Base-by-base conservation (phyloP, 2,113 vertebrate species). In the Siphamia tubifer region DNA sequence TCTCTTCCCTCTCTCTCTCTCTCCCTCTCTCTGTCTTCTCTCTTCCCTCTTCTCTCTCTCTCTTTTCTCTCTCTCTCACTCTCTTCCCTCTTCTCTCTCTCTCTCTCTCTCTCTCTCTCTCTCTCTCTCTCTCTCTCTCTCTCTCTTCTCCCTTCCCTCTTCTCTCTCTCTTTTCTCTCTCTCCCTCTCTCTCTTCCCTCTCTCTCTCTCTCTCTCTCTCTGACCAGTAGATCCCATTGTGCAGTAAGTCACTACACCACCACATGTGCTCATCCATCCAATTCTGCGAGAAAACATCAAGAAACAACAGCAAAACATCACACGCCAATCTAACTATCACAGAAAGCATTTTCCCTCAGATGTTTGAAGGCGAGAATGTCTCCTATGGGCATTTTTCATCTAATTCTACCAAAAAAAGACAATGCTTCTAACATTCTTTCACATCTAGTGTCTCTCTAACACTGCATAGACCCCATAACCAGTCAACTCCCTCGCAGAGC, bases 391-490 rank as follows among this genome's bases (percentile, higher is more conserved):
- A 49, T 62, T 76, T 80, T 74, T 60, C 45, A 56, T 75, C 25
- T 32, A 8, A 40, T 58, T 56, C 45, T 9, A 48, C 19, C 68
- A 43, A 63, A n/a, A 61, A 62, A 30, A 82, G 36, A 60, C 70
- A 74, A 27, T 42, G 63, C 57, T 31, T 34, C 49, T 38, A 63
- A 82, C 60, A 36, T 81, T 68, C 63, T 24, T 36, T 77, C 64
- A 62, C 81, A 79, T 81, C 63, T 81, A 68, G 69, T 56, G 57
- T 72, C 51, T 82, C 53, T 79, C 83, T 65, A n/a, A n/a, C n/a
- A n/a, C n/a, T n/a, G 23, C 32, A 51, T 16, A 64, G 32, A n/a
- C 44, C 71, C n/a, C 55, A 61, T 75, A 51, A 49, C 42, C 13
- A 51, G 24, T 65, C 54, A 61, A 38, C 19, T 70, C 81, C 77